These are phyloP conservation scores for Drosophila putrida DNA, from an alignment of 2,888 invertebrate genomes.

Conservation along the genomic window DNA sequence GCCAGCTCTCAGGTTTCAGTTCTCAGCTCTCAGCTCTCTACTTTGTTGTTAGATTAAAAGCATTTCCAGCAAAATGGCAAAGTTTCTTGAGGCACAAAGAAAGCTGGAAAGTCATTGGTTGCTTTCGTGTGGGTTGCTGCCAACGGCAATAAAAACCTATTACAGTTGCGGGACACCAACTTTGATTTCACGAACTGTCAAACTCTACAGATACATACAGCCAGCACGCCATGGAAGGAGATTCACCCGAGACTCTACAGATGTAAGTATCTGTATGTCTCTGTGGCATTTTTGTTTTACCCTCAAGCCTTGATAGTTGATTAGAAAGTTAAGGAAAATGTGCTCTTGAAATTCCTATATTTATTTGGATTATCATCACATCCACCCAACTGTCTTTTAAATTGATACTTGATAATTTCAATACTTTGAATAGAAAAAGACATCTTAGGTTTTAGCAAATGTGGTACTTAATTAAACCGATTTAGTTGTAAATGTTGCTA, in stretches of 20 bases:
- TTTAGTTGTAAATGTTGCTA: too few relatives aligned
- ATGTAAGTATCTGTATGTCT: constrained; percentile 8
- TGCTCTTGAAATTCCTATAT: too few relatives aligned
- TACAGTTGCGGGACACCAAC: constrained; percentile 67
- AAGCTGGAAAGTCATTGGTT: constrained; percentile 42
- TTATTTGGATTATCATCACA: constrained; percentile 1
- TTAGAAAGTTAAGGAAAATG: background rate
- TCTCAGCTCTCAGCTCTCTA: constrained; percentile 32
- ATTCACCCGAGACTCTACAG: constrained; percentile 5
- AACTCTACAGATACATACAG: constrained; percentile 39
- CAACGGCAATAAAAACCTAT: constrained; percentile 71
- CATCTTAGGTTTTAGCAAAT: background rate
- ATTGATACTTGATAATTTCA: background rate
- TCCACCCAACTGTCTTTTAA: background rate
- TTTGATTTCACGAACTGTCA: constrained; percentile 72
- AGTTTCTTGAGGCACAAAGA: constrained; percentile 46
- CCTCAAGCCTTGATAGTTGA: background rate
- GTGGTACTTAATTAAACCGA: background rate
- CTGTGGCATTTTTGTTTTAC: constrained; percentile 2
- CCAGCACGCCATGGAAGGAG: background rate
- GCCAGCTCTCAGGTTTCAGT: constrained; percentile 11
- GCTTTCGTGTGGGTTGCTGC: constrained; percentile 26
- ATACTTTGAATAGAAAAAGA: background rate
- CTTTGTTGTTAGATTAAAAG: constrained; percentile 76
- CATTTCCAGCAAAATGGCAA: constrained; percentile 64